Evolutionary conservation across 2,797 vertebrate species (phyloP).

Genomic region (Cephalopachus bancanus): DNA sequence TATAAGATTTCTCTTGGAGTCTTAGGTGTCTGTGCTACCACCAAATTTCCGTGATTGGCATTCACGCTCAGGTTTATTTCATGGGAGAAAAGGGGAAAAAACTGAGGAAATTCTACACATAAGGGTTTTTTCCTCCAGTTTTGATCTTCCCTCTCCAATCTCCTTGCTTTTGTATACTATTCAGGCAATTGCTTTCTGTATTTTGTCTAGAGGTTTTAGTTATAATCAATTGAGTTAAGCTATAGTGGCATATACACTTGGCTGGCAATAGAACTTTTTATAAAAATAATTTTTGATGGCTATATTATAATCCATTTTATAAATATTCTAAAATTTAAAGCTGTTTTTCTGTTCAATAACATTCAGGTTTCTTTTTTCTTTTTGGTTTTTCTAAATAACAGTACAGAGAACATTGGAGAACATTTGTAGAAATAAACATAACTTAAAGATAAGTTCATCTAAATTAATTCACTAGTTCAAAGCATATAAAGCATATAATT

Average conservation of each 20-base stretch:
- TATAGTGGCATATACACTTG: neutral
- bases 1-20: neutral
- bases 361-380: neutral
- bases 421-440: too few relatives aligned
- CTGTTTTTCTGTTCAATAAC: neutral
- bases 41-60: neutral
- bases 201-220: neutral
- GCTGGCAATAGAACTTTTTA: neutral
- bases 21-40: neutral
- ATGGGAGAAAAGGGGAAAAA: neutral
- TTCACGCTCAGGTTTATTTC: neutral
- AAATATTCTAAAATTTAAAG: neutral
- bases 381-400: neutral
- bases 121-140: neutral
- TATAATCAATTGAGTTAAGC: neutral
- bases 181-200: neutral
- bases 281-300: neutral
- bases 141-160: neutral
- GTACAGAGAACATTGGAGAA: neutral
- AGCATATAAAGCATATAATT: neutral
- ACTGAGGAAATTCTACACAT: neutral
- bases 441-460: neutral
- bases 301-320: neutral
- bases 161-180: neutral
- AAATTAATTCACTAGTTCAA: constrained; percentile 9